Base-by-base conservation (phyloP, 2,888 invertebrate genomes). In the Leptura quadrifasciata region DNA sequence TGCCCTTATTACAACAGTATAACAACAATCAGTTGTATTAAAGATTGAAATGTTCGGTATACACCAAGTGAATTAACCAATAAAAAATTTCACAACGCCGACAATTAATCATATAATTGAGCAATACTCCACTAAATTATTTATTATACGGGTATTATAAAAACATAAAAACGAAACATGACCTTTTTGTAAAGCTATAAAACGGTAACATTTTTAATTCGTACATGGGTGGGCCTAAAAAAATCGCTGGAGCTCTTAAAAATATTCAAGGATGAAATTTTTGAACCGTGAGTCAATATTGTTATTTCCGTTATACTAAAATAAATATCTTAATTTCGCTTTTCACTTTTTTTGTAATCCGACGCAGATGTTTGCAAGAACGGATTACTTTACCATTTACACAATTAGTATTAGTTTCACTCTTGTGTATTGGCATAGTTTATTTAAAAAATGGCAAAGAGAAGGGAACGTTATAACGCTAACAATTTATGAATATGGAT, bases 261-360 rank as follows among this genome's bases (percentile, higher is more conserved):
- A 55, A 63, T 69, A 63, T 61, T 68, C 74, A 68, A 68, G 68
- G 63, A 60, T 74, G 55, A 68, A 68, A 74, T 74, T 70, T 74
- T 57, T 70, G 63, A 31, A 74, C 69, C 63, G 57, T 69, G 69
- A 69, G 69, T 74, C 69, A 70, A 57, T 68, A 17, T 17, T 27
- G 69, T 54, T 69, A 74, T 74, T 74, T 74, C 74, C 74, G 74
- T 69, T 69, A 63, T 64, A 57, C 69, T 64, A 63, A 61, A 71
- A 61, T 60, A 54, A 63, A 65, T 57, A 73, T 73, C 73, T 64
- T 35, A 54, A 64, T 35, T 65, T 73, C 20, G 73, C 57, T 67
- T 73, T 73, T 74, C 69, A 69, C 74, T 69, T 74, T 74, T n/a
- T 74, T 64, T 39, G 69, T 69, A 63, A 64, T 64, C 55, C 63